phyloP scores from a whole-genome alignment of 1,140 invertebrate species.

The Dreissena polymorpha region DNA sequence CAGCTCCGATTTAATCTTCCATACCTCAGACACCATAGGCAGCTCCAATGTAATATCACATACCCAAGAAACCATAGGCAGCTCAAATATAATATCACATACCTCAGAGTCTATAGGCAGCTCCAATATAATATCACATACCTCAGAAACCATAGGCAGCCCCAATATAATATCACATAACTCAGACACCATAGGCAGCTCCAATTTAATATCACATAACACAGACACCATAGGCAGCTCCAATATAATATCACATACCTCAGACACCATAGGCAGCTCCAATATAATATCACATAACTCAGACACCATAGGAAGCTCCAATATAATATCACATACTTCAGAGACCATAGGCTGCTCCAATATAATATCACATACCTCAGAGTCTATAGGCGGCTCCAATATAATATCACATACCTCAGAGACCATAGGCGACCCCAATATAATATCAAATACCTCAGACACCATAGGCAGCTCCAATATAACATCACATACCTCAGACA shows the following conservation, averaged over 20 bases:
- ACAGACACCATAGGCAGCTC: constrained; percentile 69
- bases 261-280: constrained; percentile 69
- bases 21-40: constrained; percentile 68
- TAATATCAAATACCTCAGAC: constrained; percentile 59
- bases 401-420: constrained; percentile 60
- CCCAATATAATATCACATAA: constrained; percentile 62
- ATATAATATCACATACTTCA: constrained; percentile 56
- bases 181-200: constrained; percentile 67
- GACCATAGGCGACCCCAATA: constrained; percentile 69
- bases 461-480: constrained; percentile 69
- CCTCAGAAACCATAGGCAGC: constrained; percentile 67
- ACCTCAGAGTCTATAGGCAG: constrained; percentile 69
- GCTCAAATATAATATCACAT: constrained; percentile 58
- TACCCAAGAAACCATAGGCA: constrained; percentile 69
- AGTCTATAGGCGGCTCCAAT: constrained; percentile 69
- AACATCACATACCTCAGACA: constrained; percentile 61
- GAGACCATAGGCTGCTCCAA: constrained; percentile 70
- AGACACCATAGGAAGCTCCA: constrained; percentile 69
- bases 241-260: constrained; percentile 57
- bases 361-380: constrained; percentile 59
- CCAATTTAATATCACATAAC: constrained; percentile 59
- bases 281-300: constrained; percentile 56
- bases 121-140: constrained; percentile 58
- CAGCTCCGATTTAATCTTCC: constrained; percentile 56
- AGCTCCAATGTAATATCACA: constrained; percentile 58